Evolutionary conservation across 2,888 invertebrate species (phyloP).

Genomic region (Hydrotaea cyrtoneurina): DNA sequence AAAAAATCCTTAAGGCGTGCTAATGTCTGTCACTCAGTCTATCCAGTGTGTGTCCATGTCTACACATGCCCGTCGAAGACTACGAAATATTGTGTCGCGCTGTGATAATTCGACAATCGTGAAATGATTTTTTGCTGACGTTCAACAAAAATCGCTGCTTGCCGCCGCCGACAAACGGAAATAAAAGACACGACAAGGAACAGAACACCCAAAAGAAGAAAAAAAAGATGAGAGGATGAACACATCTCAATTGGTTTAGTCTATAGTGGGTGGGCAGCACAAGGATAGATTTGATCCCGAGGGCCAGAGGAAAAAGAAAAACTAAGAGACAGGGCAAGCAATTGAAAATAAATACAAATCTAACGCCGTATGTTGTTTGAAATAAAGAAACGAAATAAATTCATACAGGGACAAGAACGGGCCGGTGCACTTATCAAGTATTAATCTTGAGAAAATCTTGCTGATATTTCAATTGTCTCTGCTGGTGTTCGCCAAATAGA

Average conservation of each 20-base stretch:
- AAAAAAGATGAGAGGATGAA: too few relatives aligned
- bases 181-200: constrained; percentile 26
- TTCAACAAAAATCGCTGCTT: constrained; percentile 8
- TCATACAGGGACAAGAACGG: constrained; percentile 1
- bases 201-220: constrained; percentile 38
- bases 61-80: not conserved
- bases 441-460: constrained; percentile 76
- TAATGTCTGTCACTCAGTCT: constrained; percentile 40
- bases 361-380: constrained; percentile 56
- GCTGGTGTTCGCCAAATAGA: constrained; percentile 60
- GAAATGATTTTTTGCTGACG: constrained; percentile 70
- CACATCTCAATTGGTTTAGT: constrained; percentile 24
- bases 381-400: constrained; percentile 16
- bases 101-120: constrained; percentile 74
- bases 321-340: not conserved
- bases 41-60: constrained; percentile 20
- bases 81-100: constrained; percentile 65
- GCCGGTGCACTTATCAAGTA: constrained; percentile 69
- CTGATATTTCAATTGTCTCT: constrained; percentile 79
- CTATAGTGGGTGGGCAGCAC: constrained; percentile 56
- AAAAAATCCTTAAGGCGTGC: constrained; percentile 51
- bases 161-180: not conserved
- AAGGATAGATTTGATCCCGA: constrained; percentile 10
- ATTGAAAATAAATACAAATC: constrained; percentile 43
- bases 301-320: too few relatives aligned